These are phyloP conservation scores for Eidolon helvum DNA, from an alignment of 2,113 vertebrate species.

Conservation along the genomic window DNA sequence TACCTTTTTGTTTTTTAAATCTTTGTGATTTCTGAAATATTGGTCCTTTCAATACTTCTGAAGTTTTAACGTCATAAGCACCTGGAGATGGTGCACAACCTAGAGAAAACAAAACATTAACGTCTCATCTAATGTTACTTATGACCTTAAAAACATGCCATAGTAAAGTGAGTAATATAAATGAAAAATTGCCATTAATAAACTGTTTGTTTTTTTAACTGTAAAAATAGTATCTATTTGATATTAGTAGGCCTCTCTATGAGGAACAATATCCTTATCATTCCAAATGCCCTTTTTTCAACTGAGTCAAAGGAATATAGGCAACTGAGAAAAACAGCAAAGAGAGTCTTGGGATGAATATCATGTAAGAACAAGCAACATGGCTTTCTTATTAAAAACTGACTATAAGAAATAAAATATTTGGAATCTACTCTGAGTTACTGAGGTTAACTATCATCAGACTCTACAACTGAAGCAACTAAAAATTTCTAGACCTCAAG, in stretches of 20 bases:
- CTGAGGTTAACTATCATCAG: not conserved
- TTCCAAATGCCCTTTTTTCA: not conserved
- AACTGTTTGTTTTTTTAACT: not conserved
- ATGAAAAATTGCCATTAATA: not conserved
- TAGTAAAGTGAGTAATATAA: not conserved
- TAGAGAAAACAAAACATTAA: conserved; percentile 71
- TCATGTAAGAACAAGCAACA: not conserved
- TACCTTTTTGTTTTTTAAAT: conserved; percentile 85
- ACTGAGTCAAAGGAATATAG: not conserved
- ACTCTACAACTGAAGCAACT: conserved; percentile 14
- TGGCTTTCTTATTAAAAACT: not conserved
- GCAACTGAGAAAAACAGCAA: not conserved
- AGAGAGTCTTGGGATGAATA: not conserved
- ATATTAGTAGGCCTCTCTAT: not conserved
- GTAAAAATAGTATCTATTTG: not conserved
- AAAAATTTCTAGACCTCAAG: not conserved
- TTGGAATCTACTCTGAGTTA: not conserved
- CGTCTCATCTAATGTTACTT: not conserved
- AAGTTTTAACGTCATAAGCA: conserved; percentile 84
- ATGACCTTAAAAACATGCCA: not conserved
- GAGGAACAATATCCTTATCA: not conserved
- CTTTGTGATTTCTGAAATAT: conserved; percentile 86
- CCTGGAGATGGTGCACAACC: conserved; percentile 86
- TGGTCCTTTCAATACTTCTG: conserved; percentile 82
- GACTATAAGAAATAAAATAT: not conserved